Evolutionary conservation across 1,140 invertebrate species (phyloP), one percentile per base, ranked within the genome.

Genomic region (Eumeta japonica): DNA sequence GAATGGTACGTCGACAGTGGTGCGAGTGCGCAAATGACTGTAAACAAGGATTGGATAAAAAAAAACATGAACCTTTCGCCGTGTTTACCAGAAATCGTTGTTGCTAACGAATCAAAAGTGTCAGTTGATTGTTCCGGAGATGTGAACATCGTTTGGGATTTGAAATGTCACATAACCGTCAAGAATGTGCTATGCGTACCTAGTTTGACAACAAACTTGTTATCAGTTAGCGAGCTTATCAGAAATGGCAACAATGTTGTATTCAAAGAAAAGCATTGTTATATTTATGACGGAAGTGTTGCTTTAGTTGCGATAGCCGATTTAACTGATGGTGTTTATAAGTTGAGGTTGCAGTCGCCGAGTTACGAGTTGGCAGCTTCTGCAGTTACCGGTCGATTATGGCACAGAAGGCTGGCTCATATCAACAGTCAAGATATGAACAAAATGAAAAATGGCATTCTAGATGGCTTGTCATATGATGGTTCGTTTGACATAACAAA

Each of bases 1-100:
- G 49, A 55, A 20, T 58, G 41, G 46, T 58, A 55, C 28, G 18
- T 58, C 9, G 56, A 60, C 41, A 37, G 35, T 3, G 48, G 55
- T 11, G 49, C 52, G n/a, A 51, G 54, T 24, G 20, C n/a, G 1
- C 55, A 60, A 39, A 27, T 60, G 16, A 52, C 53, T 19, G 5
- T 41, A 10, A 46, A 46, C 11, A 39, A 41, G 31, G 20, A 52
- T 3, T 54, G 45, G 42, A 33, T 45, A 16, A 35, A 36, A 30
- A 49, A 42, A n/a, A 3, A 11, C 28, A 28, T 18, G n/a, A 45
- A 28, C 37, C 10, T 19, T 12, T 11, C 33, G 24, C 18, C 16
- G 24, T 20, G 18, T 20, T 10, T n/a, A n/a, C 16, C 17, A 38
- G 35, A 46, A 9, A 46, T 46, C 28, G 24, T 46, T 27, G 31